Evolutionary conservation across 2,113 vertebrate genomes (phyloP).

Genomic region (Clinocottus analis): DNA sequence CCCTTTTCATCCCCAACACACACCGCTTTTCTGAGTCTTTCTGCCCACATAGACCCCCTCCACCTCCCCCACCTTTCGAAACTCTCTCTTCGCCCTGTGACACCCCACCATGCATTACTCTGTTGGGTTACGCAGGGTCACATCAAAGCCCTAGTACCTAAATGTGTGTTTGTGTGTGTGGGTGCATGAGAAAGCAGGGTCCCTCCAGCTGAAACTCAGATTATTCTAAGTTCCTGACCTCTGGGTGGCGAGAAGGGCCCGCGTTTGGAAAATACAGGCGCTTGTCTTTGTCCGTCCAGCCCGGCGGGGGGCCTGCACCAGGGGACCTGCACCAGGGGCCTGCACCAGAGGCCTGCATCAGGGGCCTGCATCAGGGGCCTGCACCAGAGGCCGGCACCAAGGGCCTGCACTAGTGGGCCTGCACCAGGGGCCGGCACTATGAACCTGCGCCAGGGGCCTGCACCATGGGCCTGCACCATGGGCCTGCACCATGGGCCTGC

Average conservation of each 20-base stretch:
- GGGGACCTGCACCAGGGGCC: constrained; percentile 63
- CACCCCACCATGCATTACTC: constrained; percentile 46
- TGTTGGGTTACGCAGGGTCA: constrained; percentile 82
- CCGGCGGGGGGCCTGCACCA: constrained; percentile 68
- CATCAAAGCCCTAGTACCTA: constrained; percentile 74
- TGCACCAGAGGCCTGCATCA: no score
- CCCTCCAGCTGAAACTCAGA: constrained; percentile 75
- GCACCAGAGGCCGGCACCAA: no score
- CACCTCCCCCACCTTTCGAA: constrained; percentile 29
- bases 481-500: constrained; percentile 57
- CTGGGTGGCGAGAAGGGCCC: constrained; percentile 72
- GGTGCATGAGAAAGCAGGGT: constrained; percentile 47
- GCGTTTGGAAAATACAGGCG: constrained; percentile 84
- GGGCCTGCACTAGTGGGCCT: constrained; percentile 61
- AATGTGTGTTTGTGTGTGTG: constrained; percentile 37
- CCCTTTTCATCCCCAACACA: constrained; percentile 24
- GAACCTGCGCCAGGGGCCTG: no score
- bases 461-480: constrained; percentile 56
- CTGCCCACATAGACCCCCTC: constrained; percentile 30
- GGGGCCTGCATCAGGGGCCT: constrained; percentile 65
- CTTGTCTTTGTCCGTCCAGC: constrained; percentile 80
- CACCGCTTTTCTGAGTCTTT: constrained; percentile 45
- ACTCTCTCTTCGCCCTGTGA: constrained; percentile 41
- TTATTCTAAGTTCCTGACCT: constrained; percentile 83
- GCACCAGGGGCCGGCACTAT: no score